Evolutionary conservation across 2,888 invertebrate species (phyloP).

Genomic region (Temnothorax ravouxi): DNA sequence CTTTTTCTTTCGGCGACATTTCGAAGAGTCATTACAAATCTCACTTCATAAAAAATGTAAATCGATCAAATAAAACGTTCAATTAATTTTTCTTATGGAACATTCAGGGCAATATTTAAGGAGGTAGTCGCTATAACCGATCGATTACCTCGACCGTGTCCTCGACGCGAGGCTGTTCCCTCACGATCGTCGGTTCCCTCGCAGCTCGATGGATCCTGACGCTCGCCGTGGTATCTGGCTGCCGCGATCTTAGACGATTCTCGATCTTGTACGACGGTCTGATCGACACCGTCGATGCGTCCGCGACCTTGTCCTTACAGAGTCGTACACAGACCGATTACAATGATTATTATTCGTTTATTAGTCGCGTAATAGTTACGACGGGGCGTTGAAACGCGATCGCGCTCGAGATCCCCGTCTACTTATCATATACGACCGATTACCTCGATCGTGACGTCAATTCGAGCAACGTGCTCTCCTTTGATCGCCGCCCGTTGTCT

Average conservation of each 20-base stretch:
- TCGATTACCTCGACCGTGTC: slow-evolving; percentile 75
- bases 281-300: slow-evolving; percentile 43
- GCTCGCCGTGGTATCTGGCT: slow-evolving; percentile 68
- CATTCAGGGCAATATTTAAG: not conserved
- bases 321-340: slow-evolving; percentile 46
- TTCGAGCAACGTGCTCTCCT: slow-evolving; percentile 53
- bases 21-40: not conserved
- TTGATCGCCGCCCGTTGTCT: slow-evolving; percentile 17
- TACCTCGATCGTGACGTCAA: slow-evolving; percentile 69
- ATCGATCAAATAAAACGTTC: not conserved
- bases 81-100: not conserved
- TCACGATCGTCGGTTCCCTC: slow-evolving; percentile 57
- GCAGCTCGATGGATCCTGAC: slow-evolving; percentile 74
- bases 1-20: not conserved
- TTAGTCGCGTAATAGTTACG: slow-evolving; percentile 23
- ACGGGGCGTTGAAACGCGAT: not conserved
- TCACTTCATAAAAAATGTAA: not conserved
- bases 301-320: slow-evolving; percentile 59
- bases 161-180: slow-evolving; percentile 64
- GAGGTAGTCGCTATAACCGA: not conserved
- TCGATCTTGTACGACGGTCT: slow-evolving; percentile 67
- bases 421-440: slow-evolving; percentile 63
- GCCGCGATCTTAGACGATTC: slow-evolving; percentile 66
- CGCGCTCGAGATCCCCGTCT: not conserved
- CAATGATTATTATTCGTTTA: slow-evolving; percentile 32